These are phyloP conservation scores for Rhingia campestris DNA, from an alignment of 2,888 invertebrate genomes.

Conservation along the genomic window DNA sequence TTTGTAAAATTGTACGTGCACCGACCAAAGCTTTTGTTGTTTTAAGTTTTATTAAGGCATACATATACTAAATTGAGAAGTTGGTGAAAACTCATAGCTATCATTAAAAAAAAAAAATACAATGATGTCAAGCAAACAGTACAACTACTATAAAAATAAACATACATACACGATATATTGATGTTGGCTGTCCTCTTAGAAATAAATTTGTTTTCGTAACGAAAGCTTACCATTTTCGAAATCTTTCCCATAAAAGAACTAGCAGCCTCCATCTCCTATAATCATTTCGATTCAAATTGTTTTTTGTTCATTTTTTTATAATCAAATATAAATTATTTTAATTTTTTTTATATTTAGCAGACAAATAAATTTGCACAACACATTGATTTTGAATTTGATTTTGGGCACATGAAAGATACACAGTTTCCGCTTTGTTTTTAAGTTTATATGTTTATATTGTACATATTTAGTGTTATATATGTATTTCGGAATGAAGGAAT, in stretches of 20 bases:
- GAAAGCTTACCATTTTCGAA: constrained; percentile 67
- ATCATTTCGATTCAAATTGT: constrained; percentile 58
- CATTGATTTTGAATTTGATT: constrained; percentile 22
- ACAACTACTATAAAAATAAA: constrained; percentile 10
- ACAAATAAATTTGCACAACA: constrained; percentile 33
- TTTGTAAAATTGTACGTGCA: too few relatives aligned
- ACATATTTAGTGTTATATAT: too few relatives aligned
- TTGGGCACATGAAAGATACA: constrained; percentile 19
- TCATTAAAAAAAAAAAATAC: constrained; percentile 11
- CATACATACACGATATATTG: constrained; percentile 2
- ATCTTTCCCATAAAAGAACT: constrained; percentile 63
- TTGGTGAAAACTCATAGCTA: constrained; percentile 7
- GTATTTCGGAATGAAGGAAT: too few relatives aligned
- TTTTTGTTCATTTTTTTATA: constrained; percentile 20
- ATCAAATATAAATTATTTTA: constrained; percentile 38
- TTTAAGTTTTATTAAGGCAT: constrained; percentile 8
- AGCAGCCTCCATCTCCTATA: constrained; percentile 69
- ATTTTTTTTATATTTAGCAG: constrained; percentile 30
- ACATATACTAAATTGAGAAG: neutral
- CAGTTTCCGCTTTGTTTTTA: neutral
- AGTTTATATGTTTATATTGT: too few relatives aligned
- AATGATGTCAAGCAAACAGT: constrained; percentile 20
- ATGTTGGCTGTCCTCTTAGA: constrained; percentile 22
- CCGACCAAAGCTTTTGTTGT: neutral
- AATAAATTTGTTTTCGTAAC: constrained; percentile 12